A percentile compares a stretch with the other conserved stretches of the same genome.
Conservation (phyloP, 2,888 invertebrate species). For the Icerya purchasi region DNA sequence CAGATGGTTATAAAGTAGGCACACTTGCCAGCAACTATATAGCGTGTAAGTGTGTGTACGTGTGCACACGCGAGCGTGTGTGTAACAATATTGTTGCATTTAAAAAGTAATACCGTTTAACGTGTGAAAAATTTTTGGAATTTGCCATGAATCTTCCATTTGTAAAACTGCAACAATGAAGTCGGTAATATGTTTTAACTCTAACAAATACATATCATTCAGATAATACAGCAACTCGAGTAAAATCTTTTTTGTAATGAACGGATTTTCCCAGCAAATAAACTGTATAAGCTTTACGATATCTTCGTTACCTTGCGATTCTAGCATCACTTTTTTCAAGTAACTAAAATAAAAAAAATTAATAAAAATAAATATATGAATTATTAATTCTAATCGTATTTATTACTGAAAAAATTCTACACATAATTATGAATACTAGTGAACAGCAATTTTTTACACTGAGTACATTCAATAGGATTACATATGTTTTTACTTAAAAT, state of each 20-base stretch:
- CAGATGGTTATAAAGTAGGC: too few relatives aligned
- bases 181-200: constrained; percentile 78
- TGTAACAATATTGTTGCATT: not conserved
- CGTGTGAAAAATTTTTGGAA: constrained; percentile 79
- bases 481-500: too few relatives aligned
- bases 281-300: constrained; percentile 74
- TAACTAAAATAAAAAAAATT: constrained; percentile 35
- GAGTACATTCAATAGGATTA: too few relatives aligned
- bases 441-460: too few relatives aligned
- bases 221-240: constrained; percentile 81
- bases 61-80: too few relatives aligned
- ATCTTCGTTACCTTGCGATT: constrained; percentile 78
- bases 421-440: too few relatives aligned
- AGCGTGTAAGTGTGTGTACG: too few relatives aligned
- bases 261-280: constrained; percentile 91
- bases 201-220: constrained; percentile 79
- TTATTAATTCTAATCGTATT: too few relatives aligned
- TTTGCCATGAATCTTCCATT: constrained; percentile 90
- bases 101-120: constrained; percentile 71
- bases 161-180: constrained; percentile 64
- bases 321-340: constrained; percentile 87
- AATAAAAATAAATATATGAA: too few relatives aligned
- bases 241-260: constrained; percentile 70
- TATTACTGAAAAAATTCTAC: too few relatives aligned
- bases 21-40: too few relatives aligned